These are phyloP conservation scores for Digitonthophagus gazella DNA, from an alignment of 2,888 invertebrate species.

Conservation along the genomic window DNA sequence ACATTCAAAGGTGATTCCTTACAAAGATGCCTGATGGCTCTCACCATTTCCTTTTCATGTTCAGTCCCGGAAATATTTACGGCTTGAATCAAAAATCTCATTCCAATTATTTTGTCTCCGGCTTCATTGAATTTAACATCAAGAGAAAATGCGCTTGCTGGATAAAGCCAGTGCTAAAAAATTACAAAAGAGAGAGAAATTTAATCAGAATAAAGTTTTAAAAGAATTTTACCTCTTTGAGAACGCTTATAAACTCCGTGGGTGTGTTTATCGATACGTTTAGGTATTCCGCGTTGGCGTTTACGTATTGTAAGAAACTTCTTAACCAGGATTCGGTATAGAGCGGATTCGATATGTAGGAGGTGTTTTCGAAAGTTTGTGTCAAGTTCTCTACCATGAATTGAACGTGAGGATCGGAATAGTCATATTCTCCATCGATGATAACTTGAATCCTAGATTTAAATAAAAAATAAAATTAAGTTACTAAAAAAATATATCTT, in stretches of 20 bases:
- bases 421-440: conserved; percentile 75
- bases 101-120: conserved; percentile 73
- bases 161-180: conserved; percentile 72
- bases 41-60: conserved; percentile 89
- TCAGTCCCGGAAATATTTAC: conserved; percentile 87
- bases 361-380: conserved; percentile 73
- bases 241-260: conserved; percentile 67
- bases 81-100: conserved; percentile 84
- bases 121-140: conserved; percentile 81
- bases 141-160: conserved; percentile 74
- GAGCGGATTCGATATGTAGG: conserved; percentile 73
- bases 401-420: conserved; percentile 75
- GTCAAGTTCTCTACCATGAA: conserved; percentile 77
- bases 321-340: conserved; percentile 90
- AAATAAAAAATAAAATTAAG: conserved; percentile 3
- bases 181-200: conserved; percentile 4
- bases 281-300: conserved; percentile 70
- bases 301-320: conserved; percentile 74
- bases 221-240: conserved; percentile 72
- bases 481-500: too few species aligned
- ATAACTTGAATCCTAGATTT: conserved; percentile 65
- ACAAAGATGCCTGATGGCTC: conserved; percentile 73
- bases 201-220: too few species aligned
- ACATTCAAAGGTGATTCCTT: conserved; percentile 76
- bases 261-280: conserved; percentile 75